phyloP scores from a whole-genome alignment of 2,113 vertebrate species.

The Pampusana beccarii region DNA sequence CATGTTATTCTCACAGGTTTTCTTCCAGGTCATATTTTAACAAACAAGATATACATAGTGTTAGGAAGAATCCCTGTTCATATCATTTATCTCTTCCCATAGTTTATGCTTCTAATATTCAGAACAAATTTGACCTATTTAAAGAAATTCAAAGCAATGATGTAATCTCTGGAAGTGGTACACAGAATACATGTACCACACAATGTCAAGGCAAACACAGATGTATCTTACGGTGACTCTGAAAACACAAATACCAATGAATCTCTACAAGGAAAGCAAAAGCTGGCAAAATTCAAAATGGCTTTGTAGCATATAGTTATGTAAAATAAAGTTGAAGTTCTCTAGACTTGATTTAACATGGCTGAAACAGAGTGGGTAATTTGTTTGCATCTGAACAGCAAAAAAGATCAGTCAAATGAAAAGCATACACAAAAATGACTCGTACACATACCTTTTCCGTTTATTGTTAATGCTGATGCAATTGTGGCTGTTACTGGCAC shows the following conservation, averaged over 20 bases:
- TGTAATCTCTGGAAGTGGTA: neutral
- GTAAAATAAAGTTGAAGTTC: neutral
- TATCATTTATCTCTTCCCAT: neutral
- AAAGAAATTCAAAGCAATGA: neutral
- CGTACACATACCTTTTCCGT: slow-evolving; percentile 83
- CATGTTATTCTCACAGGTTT: neutral
- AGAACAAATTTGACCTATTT: neutral
- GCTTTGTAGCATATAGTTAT: neutral
- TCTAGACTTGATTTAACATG: neutral
- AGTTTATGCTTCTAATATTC: neutral
- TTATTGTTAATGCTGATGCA: slow-evolving; percentile 81
- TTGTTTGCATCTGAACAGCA: neutral
- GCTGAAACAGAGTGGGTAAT: neutral
- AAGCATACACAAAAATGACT: neutral
- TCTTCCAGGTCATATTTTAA: neutral
- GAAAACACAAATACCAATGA: slow-evolving; percentile 9
- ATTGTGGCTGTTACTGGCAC: slow-evolving; percentile 83
- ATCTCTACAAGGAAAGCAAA: neutral
- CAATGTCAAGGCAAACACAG: neutral
- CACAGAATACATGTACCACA: neutral
- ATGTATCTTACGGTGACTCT: neutral
- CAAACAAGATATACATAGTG: neutral
- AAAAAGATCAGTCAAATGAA: neutral
- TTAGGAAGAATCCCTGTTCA: neutral
- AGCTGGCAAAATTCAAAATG: neutral